These are phyloP conservation scores for Cataglyphis albicans DNA, from an alignment of 2,888 invertebrate species.

Conservation along the genomic window DNA sequence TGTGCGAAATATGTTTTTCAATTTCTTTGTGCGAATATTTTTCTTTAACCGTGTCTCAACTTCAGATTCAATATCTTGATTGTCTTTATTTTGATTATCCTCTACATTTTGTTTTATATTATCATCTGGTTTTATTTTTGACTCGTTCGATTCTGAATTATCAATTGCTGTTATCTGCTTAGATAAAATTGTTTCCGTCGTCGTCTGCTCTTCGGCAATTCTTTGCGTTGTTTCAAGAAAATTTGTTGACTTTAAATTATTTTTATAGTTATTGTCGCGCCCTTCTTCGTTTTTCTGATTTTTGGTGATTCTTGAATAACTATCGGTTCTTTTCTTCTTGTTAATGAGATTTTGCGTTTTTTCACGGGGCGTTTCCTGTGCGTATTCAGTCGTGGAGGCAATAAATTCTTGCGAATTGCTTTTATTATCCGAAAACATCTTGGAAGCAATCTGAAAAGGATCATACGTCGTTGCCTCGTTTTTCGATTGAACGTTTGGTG, in stretches of 20 bases:
- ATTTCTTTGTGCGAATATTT: constrained; percentile 66
- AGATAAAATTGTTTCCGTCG: constrained; percentile 10
- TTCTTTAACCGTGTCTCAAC: constrained; percentile 56
- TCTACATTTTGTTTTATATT: constrained; percentile 37
- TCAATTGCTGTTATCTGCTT: neutral
- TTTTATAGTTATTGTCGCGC: constrained; percentile 11
- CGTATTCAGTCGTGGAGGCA: neutral
- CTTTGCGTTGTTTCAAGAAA: neutral
- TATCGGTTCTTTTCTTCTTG: neutral
- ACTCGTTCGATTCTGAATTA: neutral
- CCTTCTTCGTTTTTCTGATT: neutral
- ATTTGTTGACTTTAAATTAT: neutral
- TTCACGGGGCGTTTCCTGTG: neutral
- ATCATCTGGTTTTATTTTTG: constrained; percentile 9
- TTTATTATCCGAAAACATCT: neutral
- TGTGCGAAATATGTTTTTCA: constrained; percentile 48
- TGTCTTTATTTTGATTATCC: neutral
- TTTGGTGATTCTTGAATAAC: neutral
- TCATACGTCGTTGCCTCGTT: constrained; percentile 26
- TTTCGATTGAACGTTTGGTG: neutral
- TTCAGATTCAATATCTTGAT: constrained; percentile 7
- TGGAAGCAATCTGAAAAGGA: constrained; percentile 24
- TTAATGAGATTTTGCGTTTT: neutral
- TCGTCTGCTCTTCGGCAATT: neutral
- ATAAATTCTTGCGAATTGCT: neutral